phyloP scores from a whole-genome alignment of 2,113 vertebrate species.

The Sturnus vulgaris region DNA sequence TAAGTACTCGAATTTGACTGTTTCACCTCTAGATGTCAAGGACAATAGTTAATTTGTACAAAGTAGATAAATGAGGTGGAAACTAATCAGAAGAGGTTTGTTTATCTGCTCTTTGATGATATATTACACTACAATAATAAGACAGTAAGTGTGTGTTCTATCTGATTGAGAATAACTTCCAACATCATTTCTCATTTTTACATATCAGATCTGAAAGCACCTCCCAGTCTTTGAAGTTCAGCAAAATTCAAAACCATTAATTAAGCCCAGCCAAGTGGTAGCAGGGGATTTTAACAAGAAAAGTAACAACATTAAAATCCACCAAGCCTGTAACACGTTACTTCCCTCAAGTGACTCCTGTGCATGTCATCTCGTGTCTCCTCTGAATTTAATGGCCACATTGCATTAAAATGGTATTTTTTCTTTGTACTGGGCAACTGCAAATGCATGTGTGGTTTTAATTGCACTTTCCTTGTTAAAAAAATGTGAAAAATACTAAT shows the following conservation, averaged over 20 bases:
- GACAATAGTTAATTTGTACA: conserved; percentile 55
- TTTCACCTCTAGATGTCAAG: conserved; percentile 44
- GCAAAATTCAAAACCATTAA: conserved; percentile 26
- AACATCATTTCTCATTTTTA: conserved; percentile 58
- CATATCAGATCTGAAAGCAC: conserved; percentile 48
- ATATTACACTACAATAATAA: conserved; percentile 56
- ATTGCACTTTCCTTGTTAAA: rapidly evolving
- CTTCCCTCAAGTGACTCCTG: neutral
- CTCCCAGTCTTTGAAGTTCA: conserved; percentile 51
- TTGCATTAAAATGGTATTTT: neutral
- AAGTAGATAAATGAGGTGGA: conserved; percentile 65
- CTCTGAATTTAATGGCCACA: neutral
- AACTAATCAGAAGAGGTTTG: conserved; percentile 62
- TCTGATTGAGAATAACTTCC: conserved; percentile 47
- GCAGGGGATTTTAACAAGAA: neutral
- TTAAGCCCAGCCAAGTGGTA: conserved; percentile 10
- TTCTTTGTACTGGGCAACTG: neutral
- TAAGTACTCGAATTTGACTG: neutral
- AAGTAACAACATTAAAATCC: neutral
- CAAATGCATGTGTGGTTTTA: neutral
- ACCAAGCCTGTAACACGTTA: neutral
- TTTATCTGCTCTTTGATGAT: conserved; percentile 66
- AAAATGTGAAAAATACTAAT: neutral
- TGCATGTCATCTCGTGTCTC: neutral
- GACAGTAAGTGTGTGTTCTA: conserved; percentile 50